Percentiles rank a stretch among this genome's conserved stretches.
phyloP scores from a whole-genome alignment of 2,888 invertebrate species.

The Apamea sordens region DNA sequence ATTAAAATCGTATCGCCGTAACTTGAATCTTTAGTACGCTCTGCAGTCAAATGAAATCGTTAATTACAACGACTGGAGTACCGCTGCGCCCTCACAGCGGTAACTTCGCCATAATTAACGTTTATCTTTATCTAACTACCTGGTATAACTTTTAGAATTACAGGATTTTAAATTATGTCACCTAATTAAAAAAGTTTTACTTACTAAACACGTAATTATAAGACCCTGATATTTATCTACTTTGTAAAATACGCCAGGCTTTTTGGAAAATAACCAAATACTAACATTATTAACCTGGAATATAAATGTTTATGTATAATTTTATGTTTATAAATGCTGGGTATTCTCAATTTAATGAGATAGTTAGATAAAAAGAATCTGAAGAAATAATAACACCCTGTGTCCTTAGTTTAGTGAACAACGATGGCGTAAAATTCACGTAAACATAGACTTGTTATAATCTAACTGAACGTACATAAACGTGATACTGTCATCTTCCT shows the following conservation, averaged over 20 bases:
- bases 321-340: constrained; percentile 9
- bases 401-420: constrained; percentile 25
- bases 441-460: constrained; percentile 28
- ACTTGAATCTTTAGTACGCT: constrained; percentile 44
- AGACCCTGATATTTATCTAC: constrained; percentile 85
- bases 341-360: not conserved
- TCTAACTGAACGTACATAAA: constrained; percentile 13
- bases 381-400: constrained; percentile 18
- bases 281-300: constrained; percentile 15
- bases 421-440: constrained; percentile 26
- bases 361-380: constrained; percentile 24
- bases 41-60: constrained; percentile 52
- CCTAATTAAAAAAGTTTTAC: constrained; percentile 80
- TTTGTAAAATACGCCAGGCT: constrained; percentile 71
- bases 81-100: constrained; percentile 45
- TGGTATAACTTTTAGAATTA: constrained; percentile 72
- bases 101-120: constrained; percentile 64
- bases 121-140: constrained; percentile 71
- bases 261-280: constrained; percentile 42
- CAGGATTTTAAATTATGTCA: constrained; percentile 70
- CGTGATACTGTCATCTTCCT: constrained; percentile 1
- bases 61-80: constrained; percentile 52
- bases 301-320: constrained; percentile 17
- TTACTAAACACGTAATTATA: constrained; percentile 80
- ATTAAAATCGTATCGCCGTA: constrained; percentile 35